Base-by-base conservation (phyloP, 2,888 invertebrate species). In the Cabera pusaria region DNA sequence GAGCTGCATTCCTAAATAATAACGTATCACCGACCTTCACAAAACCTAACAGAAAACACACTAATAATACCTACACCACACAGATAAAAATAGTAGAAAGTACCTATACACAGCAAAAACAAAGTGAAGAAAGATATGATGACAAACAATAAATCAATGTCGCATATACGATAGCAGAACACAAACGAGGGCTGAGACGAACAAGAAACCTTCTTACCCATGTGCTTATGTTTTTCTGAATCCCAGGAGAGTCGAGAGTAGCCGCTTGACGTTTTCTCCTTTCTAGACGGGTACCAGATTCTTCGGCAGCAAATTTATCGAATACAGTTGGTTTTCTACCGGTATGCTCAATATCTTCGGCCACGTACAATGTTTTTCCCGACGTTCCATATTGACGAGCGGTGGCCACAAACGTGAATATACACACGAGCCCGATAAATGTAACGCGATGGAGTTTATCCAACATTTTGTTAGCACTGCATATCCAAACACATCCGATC, bases 381-480 rank as follows among this genome's bases (percentile, higher is more conserved):
- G 62, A 49, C 18, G 63, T 56, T 32, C 74, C 84, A 80, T 83
- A 69, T 21, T 65, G 75, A 32, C 52, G 65, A 43, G 70, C 55
- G 51, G 73, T 59, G 50, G 66, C 49, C 28, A 57, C 74, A 56
- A 61, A 70, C 31, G 80, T 65, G 52, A 80, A 52, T 52, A 75
- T 57, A 70, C 59, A 73, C 56, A 82, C 41, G 48, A 81, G 47
- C 54, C 65, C 52, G 57, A 80, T 51, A 48, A 76, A 65, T 67
- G 61, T 59, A 52, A 79, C 59, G 62, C 64, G 60, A 69, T 69
- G 69, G 68, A 78, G 68, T 61, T 60, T 57, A 63, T 78, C 68
- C 64, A 80, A 74, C 88, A 88, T 88, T 85, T 85, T 88, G 80
- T 70, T 55, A 73, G 81, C 82, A 86, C 83, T 82, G 77, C 84